These are phyloP conservation scores for Drosophila mulleri DNA, from an alignment of 2,888 invertebrate genomes.

Conservation along the genomic window DNA sequence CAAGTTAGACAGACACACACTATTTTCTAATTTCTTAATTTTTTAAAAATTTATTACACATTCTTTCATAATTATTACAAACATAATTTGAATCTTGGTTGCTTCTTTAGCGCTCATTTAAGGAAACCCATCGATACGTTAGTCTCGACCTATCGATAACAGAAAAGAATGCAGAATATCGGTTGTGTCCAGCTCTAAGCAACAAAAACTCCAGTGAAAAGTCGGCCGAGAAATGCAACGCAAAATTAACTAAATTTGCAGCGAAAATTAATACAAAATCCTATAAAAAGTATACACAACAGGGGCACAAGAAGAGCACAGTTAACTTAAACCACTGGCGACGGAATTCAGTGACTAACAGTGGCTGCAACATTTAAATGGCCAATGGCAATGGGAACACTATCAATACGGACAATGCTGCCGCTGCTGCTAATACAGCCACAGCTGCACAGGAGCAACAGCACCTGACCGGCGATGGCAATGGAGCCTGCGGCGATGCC, in stretches of 20 bases:
- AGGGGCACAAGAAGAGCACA: constrained; percentile 3
- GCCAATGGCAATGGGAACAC: constrained; percentile 81
- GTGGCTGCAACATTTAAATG: constrained; percentile 67
- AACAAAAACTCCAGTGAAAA: constrained; percentile 59
- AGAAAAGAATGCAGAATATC: constrained; percentile 13
- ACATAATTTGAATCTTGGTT: constrained; percentile 7
- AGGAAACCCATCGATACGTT: constrained; percentile 9
- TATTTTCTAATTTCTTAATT: background rate
- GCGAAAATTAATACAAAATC: constrained; percentile 35
- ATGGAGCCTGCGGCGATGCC: constrained; percentile 41
- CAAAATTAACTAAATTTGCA: constrained; percentile 56
- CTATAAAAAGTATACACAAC: constrained; percentile 25
- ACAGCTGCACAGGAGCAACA: constrained; percentile 52
- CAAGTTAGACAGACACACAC: background rate
- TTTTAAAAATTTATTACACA: background rate
- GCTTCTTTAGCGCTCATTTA: constrained; percentile 3
- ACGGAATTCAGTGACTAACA: constrained; percentile 13
- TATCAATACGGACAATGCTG: constrained; percentile 71
- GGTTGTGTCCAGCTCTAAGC: constrained; percentile 36
- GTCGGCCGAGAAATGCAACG: constrained; percentile 60
- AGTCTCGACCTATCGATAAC: constrained; percentile 22
- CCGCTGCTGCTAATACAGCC: constrained; percentile 38
- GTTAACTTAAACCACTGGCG: constrained; percentile 7
- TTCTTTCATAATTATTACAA: background rate
- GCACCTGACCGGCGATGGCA: constrained; percentile 46